Evolutionary conservation across 37 sponge, comb jelly and placozoan genomes (phyloP).

Genomic region (Agelas oroides): DNA sequence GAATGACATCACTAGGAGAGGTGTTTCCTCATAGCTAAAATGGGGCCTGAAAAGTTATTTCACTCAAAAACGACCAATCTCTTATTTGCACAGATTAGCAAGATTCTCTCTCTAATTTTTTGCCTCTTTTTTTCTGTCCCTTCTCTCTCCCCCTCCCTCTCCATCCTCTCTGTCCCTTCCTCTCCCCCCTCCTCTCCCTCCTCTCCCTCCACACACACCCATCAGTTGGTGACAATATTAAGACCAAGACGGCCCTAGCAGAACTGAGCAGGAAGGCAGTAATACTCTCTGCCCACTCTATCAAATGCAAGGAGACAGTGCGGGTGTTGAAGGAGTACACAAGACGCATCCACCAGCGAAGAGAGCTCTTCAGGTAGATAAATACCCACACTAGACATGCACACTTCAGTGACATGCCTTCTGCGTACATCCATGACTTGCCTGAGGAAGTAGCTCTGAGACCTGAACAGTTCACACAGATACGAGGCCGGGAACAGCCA

Average conservation of each 20-base stretch:
- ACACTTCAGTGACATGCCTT: background rate
- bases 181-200: background rate
- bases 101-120: no score
- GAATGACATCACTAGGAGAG: slow-evolving; percentile 17
- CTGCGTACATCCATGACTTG: no score
- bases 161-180: background rate
- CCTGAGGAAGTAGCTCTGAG: no score
- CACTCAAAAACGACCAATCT: background rate
- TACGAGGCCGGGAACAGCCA: no score
- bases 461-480: no score
- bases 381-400: background rate
- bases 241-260: background rate
- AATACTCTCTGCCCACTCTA: slow-evolving; percentile 23
- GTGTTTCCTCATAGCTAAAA: background rate
- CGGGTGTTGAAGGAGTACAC: slow-evolving; percentile 7
- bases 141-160: background rate
- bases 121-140: background rate
- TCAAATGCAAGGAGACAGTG: slow-evolving; percentile 4
- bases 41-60: background rate
- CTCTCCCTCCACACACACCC: background rate
- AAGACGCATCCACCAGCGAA: slow-evolving; percentile 1
- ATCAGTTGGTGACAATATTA: no score
- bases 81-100: no score
- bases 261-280: background rate
- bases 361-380: slow-evolving; percentile 8